These are phyloP conservation scores for Speoplatyrhinus poulsoni DNA, from an alignment of 2,113 vertebrate genomes.

Conservation along the genomic window DNA sequence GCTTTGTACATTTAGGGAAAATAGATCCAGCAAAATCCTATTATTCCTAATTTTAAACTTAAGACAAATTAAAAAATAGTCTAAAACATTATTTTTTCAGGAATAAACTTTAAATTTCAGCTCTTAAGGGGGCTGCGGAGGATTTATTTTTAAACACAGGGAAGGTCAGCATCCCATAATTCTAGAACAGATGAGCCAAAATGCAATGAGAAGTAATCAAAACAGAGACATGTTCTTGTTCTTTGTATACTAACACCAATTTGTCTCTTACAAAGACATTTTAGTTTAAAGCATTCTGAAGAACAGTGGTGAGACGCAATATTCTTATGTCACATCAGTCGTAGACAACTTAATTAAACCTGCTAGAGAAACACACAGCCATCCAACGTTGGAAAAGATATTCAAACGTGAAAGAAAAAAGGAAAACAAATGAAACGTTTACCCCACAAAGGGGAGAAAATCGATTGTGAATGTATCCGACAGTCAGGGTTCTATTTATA, in stretches of 20 bases:
- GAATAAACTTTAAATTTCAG: conserved; percentile 37
- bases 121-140: conserved; percentile 29
- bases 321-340: neutral
- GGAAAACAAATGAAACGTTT: conserved; percentile 1
- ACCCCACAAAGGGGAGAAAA: conserved; percentile 20
- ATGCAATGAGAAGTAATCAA: conserved; percentile 9
- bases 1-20: conserved; percentile 70
- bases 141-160: conserved; percentile 2
- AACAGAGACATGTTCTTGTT: conserved; percentile 8
- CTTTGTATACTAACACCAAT: conserved; percentile 5
- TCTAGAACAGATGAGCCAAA: conserved; percentile 18
- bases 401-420: conserved; percentile 21
- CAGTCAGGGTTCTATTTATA: conserved; percentile 65
- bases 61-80: conserved; percentile 68
- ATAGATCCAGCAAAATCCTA: conserved; percentile 50
- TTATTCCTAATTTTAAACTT: conserved; percentile 55
- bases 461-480: conserved; percentile 35
- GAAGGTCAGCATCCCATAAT: conserved; percentile 28
- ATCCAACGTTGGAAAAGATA: conserved; percentile 16
- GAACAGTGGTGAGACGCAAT: conserved; percentile 50
- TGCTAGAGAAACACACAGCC: conserved; percentile 20
- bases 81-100: conserved; percentile 55
- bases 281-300: neutral
- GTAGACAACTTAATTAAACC: conserved; percentile 4
- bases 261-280: neutral